Evolutionary conservation across 2,113 vertebrate species (phyloP).

Genomic region (Pithys albifrons): DNA sequence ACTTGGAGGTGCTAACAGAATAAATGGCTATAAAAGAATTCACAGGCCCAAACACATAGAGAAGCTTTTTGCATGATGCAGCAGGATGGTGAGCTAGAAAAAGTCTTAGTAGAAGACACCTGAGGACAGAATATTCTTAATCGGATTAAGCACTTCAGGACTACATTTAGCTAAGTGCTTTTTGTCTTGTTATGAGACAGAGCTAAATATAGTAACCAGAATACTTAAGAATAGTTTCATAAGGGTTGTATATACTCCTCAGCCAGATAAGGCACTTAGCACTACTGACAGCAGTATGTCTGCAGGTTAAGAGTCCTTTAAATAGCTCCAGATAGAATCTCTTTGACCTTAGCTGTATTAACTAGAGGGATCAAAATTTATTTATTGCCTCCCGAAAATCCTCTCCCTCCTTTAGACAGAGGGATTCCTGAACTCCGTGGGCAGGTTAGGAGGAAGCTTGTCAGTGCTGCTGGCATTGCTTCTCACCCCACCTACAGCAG

Average conservation of each 20-base stretch:
- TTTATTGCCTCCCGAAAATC: slow-evolving; percentile 47
- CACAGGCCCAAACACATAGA: not conserved
- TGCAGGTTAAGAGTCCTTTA: slow-evolving; percentile 43
- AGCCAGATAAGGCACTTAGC: slow-evolving; percentile 59
- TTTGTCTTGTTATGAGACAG: slow-evolving; percentile 60
- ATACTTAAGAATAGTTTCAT: slow-evolving; percentile 68
- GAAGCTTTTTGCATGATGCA: slow-evolving; percentile 52
- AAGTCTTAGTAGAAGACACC: slow-evolving; percentile 38
- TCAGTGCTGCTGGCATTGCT: rapidly evolving
- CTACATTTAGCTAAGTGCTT: slow-evolving; percentile 65
- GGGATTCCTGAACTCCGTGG: not conserved
- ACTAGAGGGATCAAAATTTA: slow-evolving; percentile 55
- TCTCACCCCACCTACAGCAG: not conserved
- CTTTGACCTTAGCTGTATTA: slow-evolving; percentile 61
- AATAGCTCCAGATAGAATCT: slow-evolving; percentile 44
- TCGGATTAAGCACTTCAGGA: slow-evolving; percentile 51
- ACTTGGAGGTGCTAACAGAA: not conserved
- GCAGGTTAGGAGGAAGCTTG: not conserved
- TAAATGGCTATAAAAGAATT: not conserved
- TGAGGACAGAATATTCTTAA: slow-evolving; percentile 70
- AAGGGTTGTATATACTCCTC: slow-evolving; percentile 42
- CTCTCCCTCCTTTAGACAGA: not conserved
- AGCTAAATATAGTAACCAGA: slow-evolving; percentile 55
- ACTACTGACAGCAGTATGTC: slow-evolving; percentile 34
- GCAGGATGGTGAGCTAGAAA: slow-evolving; percentile 36